Percentiles rank a stretch among this genome's conserved stretches.
These are phyloP conservation scores for Drymodes brunneopygia DNA, from an alignment of 2,113 vertebrate species.

Conservation along the genomic window DNA sequence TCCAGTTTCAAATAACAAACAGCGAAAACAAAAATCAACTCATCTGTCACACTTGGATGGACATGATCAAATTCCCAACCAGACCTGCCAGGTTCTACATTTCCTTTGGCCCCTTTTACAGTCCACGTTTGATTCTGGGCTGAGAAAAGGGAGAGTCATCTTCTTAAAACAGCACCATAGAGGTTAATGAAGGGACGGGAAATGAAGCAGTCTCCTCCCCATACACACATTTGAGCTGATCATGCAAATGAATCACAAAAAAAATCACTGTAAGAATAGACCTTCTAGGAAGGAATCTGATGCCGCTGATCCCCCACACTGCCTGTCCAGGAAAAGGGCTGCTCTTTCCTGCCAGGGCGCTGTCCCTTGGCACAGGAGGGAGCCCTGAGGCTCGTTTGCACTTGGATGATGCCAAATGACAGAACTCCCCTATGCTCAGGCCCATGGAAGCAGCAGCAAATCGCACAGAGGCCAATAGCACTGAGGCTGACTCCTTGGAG, in stretches of 20 bases:
- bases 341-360: neutral
- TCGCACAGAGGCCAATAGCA: accelerated
- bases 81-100: neutral
- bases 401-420: neutral
- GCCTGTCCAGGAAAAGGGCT: neutral
- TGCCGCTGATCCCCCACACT: neutral
- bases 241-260: constrained; percentile 8
- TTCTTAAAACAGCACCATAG: neutral
- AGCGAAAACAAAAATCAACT: neutral
- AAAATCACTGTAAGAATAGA: neutral
- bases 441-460: neutral
- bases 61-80: neutral
- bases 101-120: neutral
- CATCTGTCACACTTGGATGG: neutral
- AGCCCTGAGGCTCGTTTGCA: neutral
- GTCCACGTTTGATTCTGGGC: neutral
- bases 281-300: neutral
- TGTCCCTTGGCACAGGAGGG: neutral
- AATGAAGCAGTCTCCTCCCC: neutral
- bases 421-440: neutral
- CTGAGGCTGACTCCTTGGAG: neutral
- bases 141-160: neutral
- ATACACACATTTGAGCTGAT: neutral
- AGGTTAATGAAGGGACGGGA: neutral
- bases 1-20: neutral